Evolutionary conservation across 2,888 invertebrate species (phyloP).

Genomic region (Therioaphis trifolii): DNA sequence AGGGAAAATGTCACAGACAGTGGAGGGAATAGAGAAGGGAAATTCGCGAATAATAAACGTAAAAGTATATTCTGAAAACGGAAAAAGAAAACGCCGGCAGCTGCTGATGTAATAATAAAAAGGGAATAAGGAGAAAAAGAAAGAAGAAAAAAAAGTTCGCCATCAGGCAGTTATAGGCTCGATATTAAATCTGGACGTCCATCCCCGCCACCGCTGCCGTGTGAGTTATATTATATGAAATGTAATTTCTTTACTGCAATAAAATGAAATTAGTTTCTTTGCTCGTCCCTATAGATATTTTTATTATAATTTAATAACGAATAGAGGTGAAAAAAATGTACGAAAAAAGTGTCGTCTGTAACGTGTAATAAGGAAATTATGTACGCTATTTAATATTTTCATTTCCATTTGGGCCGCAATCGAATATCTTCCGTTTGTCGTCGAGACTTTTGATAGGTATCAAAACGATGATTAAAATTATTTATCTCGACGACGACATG

Average conservation of each 20-base stretch:
- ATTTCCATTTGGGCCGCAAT: slow-evolving; percentile 28
- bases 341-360: slow-evolving; percentile 12
- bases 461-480: neutral
- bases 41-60: slow-evolving; percentile 38
- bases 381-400: slow-evolving; percentile 27
- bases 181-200: slow-evolving; percentile 58
- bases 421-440: neutral
- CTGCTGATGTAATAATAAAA: slow-evolving; percentile 61
- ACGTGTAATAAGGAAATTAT: slow-evolving; percentile 44
- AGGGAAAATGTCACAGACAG: slow-evolving; percentile 53
- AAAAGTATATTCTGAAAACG: slow-evolving; percentile 46
- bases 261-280: slow-evolving; percentile 56
- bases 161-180: slow-evolving; percentile 57
- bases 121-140: neutral
- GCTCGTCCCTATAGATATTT: slow-evolving; percentile 26
- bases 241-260: slow-evolving; percentile 59
- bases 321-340: slow-evolving; percentile 46
- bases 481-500: neutral
- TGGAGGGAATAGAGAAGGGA: neutral
- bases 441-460: slow-evolving; percentile 5
- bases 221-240: slow-evolving; percentile 61
- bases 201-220: slow-evolving; percentile 5
- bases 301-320: slow-evolving; percentile 56
- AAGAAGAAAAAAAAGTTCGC: slow-evolving; percentile 52
- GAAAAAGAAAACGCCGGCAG: slow-evolving; percentile 60